Conservation (phyloP, 2,888 invertebrate genomes). For the Erannis defoliaria region DNA sequence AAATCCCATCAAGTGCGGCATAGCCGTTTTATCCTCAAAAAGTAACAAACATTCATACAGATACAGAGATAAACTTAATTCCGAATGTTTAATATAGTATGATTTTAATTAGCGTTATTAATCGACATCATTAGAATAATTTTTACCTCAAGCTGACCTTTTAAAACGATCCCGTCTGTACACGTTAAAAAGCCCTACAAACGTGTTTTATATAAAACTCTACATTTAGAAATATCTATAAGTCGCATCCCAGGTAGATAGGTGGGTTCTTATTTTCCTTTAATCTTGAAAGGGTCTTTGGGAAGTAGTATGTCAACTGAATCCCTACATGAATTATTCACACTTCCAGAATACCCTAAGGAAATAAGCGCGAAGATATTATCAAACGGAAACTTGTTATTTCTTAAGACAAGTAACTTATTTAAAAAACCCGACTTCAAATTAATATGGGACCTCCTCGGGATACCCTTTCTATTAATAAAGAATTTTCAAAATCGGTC, state of each 20-base stretch:
- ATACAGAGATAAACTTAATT: too few relatives aligned
- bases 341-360: slow-evolving; percentile 60
- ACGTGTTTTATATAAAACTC: slow-evolving; percentile 47
- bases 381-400: slow-evolving; percentile 43
- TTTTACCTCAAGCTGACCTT: slow-evolving; percentile 9
- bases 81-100: too few relatives aligned
- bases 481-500: too few relatives aligned
- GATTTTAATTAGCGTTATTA: too few relatives aligned
- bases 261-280: slow-evolving; percentile 58
- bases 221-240: slow-evolving; percentile 48
- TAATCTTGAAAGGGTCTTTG: slow-evolving; percentile 61
- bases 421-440: too few relatives aligned
- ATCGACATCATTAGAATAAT: not conserved
- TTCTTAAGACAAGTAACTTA: slow-evolving; percentile 22
- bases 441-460: too few relatives aligned
- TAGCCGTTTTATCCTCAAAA: too few relatives aligned
- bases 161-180: slow-evolving; percentile 30
- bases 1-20: too few relatives aligned
- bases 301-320: slow-evolving; percentile 70
- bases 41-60: too few relatives aligned
- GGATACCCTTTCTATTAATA: too few relatives aligned
- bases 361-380: slow-evolving; percentile 54
- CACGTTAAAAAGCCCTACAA: slow-evolving; percentile 40
- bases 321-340: slow-evolving; percentile 75
- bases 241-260: slow-evolving; percentile 35